Evolutionary conservation across 2,888 invertebrate genomes (phyloP).

Genomic region (Chrysolina haemoptera): DNA sequence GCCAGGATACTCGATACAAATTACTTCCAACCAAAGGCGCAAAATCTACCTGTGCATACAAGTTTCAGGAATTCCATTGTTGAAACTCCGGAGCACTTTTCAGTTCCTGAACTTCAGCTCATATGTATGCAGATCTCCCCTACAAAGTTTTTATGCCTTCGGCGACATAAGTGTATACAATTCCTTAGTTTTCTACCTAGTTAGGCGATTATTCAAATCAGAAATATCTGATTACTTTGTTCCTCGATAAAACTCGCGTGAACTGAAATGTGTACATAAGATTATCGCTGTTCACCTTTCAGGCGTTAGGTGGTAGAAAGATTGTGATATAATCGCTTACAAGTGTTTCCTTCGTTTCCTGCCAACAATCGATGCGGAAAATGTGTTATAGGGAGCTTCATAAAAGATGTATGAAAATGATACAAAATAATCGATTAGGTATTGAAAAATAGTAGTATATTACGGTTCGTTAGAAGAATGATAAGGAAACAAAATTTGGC

Average conservation of each 20-base stretch:
- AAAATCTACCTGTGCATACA: background rate
- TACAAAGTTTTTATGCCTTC: slow-evolving; percentile 29
- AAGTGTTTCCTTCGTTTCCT: background rate
- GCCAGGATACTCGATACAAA: background rate
- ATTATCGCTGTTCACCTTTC: slow-evolving; percentile 12
- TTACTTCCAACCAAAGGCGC: background rate
- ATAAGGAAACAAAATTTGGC: no score
- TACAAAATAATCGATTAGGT: no score
- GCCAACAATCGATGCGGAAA: background rate
- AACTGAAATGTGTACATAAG: slow-evolving; percentile 1
- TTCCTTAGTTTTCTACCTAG: slow-evolving; percentile 37
- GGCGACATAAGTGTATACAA: slow-evolving; percentile 35
- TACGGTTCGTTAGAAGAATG: no score
- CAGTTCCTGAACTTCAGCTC: slow-evolving; percentile 32
- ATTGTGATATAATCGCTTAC: slow-evolving; percentile 1
- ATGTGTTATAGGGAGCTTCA: background rate
- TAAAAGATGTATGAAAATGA: no score
- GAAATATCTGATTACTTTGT: slow-evolving; percentile 34
- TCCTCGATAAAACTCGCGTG: slow-evolving; percentile 16
- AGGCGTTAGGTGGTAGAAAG: background rate
- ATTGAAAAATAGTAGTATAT: no score
- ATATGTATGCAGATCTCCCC: slow-evolving; percentile 44
- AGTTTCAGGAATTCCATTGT: slow-evolving; percentile 36
- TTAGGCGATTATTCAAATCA: slow-evolving; percentile 38
- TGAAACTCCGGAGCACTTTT: slow-evolving; percentile 33